Evolutionary conservation across 2,113 vertebrate species (phyloP), one percentile per base, ranked within the genome.

Genomic region (Pterophyllum scalare): DNA sequence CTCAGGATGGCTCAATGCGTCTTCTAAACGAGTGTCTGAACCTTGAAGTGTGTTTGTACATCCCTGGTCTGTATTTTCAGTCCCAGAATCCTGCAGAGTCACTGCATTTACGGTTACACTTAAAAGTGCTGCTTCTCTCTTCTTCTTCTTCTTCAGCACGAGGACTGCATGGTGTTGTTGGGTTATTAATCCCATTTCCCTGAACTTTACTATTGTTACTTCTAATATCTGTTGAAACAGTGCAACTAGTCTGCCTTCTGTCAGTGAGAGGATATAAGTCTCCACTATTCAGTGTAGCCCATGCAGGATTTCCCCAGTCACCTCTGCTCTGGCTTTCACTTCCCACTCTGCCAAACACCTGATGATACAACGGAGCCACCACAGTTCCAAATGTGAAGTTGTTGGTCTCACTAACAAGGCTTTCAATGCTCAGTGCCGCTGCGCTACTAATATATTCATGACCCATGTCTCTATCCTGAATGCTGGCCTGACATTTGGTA

Each of bases 321-420:
- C 22, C 70, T 24, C 67, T 2, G 3, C 13, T 83, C 65, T 83
- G 79, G 64, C 59, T 88, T 78, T 93, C 89, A 84, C 22, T 82
- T 90, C 86, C 88, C 43, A 40, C 76, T 75, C 64, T 89, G 62
- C 89, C 80, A 78, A 92, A 94, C 82, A 91, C 84, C 76, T 94
- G 94, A 61, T 80, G 88, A 59, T 95, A 94, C 79, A 94, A 83
- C 1, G 94, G 93, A 72, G 94, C 92, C 38, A 94, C 87, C 86
- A 93, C 90, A 1, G 89, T 94, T 28, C 88, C 90, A 86, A 95
- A 96, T 13, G 83, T 88, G 54, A 92, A 86, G 59, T 79, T 67
- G 57, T 15, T 67, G 56, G 60, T 56, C 59, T 75, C 74, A 15
- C 70, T 20, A 64, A 35, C 54, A 22, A 77, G 79, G 33, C 7